Base-by-base conservation (phyloP, 1,140 invertebrate species). In the Asobara japonica region DNA sequence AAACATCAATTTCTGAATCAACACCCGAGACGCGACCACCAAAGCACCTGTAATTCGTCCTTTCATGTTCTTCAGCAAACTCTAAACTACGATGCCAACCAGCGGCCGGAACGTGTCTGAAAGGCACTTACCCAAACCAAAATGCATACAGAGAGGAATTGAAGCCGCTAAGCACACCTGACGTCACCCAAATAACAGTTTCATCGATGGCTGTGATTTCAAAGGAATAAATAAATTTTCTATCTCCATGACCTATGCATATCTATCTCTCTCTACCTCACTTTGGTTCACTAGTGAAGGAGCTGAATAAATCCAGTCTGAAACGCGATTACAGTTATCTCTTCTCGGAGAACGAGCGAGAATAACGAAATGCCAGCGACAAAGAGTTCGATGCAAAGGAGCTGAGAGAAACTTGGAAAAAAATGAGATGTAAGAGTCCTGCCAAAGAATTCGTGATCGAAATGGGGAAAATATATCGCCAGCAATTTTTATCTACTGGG, bases 261-360 rank as follows among this genome's bases (percentile, higher is more conserved):
- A n/a, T 51, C 22, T 16, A 3, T 68, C 30, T 10, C 11, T 16
- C 1, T 16, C 56, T 20, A 18, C 7, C n/a, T 48, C 36, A 30
- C 7, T 29, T 51, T 48, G 51, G 11, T 31, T 30, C 29, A 62
- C 18, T 30, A 2, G 60, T 8, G 3, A 11, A 62, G 25, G 25
- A 56, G 27, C 29, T 56, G 45, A 68, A 68, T 68, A 68, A 68
- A 68, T 68, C 65, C 65, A 68, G 65, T 68, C 41, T 68, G 41
- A 68, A 68, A 68, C 41, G 65, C 41, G 65, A 68, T 68, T 68
- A 68, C 65, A 16, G 41, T 68, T 68, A 68, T 68, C 65, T 68
- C 45, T 30, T 31, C 65, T 25, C 65, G 29, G 27, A 68, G 65
- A 45, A 68, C 29, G 41, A 68, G 41, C 51, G 56, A 68, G 65